Conservation (phyloP, 2,888 invertebrate genomes). For the Tigriopus californicus region DNA sequence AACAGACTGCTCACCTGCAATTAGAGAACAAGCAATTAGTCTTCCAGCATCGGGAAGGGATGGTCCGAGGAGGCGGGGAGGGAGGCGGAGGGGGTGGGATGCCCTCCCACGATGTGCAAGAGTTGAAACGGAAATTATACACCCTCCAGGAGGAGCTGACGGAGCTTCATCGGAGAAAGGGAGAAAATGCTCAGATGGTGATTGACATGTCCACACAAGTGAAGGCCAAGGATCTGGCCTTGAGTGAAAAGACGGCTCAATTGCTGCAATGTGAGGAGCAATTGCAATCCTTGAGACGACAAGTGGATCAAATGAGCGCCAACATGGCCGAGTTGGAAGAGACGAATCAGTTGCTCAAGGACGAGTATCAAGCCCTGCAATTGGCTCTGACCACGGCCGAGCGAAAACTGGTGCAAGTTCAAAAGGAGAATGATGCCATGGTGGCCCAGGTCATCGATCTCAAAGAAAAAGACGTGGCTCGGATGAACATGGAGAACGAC, state of each 20-base stretch:
- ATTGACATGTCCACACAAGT: conserved; percentile 68
- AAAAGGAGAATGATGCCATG: conserved; percentile 27
- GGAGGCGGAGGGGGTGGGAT: not conserved
- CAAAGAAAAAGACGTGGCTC: conserved; percentile 85
- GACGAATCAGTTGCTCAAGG: conserved; percentile 63
- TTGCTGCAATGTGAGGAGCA: not conserved
- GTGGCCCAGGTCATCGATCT: conserved; percentile 36
- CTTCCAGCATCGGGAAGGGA: too few relatives aligned
- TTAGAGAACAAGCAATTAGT: too few relatives aligned
- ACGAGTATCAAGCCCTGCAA: conserved; percentile 86
- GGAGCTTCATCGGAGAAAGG: conserved; percentile 64
- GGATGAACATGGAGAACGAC: conserved; percentile 92
- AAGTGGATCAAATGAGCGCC: conserved; percentile 17
- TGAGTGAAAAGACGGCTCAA: conserved; percentile 20
- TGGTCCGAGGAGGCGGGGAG: not conserved
- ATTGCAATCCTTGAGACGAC: conserved; percentile 18
- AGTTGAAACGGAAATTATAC: conserved; percentile 64
- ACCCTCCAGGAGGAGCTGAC: conserved; percentile 81
- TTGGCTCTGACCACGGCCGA: conserved; percentile 74
- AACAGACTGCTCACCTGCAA: too few relatives aligned
- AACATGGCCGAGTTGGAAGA: conserved; percentile 16
- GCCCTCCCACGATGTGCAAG: conserved; percentile 25
- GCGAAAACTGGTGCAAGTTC: conserved; percentile 43
- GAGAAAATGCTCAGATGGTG: conserved; percentile 82
- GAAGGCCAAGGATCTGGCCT: conserved; percentile 21